Conservation (phyloP, 1,140 invertebrate genomes). For the Caenorhabditis remanei region DNA sequence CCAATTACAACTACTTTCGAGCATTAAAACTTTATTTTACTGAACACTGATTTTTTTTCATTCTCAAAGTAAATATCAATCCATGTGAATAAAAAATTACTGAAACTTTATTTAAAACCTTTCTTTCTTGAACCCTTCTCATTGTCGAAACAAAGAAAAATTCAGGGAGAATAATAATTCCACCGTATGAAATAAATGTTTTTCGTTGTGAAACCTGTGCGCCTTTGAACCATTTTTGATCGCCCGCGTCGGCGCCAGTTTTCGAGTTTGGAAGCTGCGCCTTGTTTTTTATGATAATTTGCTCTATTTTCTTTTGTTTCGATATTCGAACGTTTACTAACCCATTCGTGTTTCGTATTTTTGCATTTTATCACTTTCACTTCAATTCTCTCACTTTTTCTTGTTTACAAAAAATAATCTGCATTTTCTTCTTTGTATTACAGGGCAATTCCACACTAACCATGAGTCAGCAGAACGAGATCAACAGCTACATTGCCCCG, state of each 20-base stretch:
- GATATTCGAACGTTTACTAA: background rate
- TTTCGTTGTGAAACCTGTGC: background rate
- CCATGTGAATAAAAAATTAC: too few relatives aligned
- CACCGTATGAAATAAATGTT: background rate
- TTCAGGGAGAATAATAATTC: too few relatives aligned
- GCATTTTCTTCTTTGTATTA: background rate
- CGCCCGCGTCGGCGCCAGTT: background rate
- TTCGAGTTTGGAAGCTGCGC: background rate
- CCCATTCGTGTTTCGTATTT: too few relatives aligned
- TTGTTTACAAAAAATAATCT: too few relatives aligned
- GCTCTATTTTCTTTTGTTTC: background rate
- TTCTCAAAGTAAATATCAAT: background rate
- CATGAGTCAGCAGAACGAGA: conserved; percentile 1
- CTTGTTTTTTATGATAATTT: background rate
- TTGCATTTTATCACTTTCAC: too few relatives aligned
- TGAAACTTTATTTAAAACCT: too few relatives aligned
- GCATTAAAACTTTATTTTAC: too few relatives aligned
- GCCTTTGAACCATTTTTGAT: background rate
- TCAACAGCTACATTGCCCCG: background rate
- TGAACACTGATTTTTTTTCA: too few relatives aligned
- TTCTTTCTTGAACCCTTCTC: too few relatives aligned
- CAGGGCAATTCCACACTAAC: conserved; percentile 19
- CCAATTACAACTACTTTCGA: conserved; percentile 13
- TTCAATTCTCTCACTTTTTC: too few relatives aligned
- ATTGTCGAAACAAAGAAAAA: too few relatives aligned